These are phyloP conservation scores for Rhinoraja longicauda DNA, from an alignment of 2,797 vertebrate species.

Conservation along the genomic window DNA sequence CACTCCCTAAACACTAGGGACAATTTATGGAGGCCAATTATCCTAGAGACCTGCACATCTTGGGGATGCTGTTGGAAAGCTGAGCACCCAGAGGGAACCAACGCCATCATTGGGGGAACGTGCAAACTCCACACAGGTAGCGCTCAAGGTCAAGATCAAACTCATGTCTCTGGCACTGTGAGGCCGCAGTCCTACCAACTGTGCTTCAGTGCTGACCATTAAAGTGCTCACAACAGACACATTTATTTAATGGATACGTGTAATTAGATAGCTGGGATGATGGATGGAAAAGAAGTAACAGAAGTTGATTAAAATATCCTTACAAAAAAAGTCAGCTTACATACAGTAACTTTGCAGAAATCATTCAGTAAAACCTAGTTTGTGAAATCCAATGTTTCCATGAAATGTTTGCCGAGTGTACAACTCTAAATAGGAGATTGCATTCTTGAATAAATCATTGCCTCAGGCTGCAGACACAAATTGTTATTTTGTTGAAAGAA, in stretches of 20 bases:
- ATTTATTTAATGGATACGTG: background rate
- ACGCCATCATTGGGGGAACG: too few relatives aligned
- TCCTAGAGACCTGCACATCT: too few relatives aligned
- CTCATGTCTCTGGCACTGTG: too few relatives aligned
- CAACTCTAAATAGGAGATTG: constrained; percentile 34
- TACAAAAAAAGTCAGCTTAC: background rate
- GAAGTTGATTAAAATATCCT: background rate
- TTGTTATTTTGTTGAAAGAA: constrained; percentile 37
- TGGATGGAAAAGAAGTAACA: background rate
- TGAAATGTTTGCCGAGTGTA: constrained; percentile 29
- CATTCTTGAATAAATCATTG: constrained; percentile 31
- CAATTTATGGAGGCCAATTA: too few relatives aligned
- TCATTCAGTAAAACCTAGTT: constrained; percentile 16
- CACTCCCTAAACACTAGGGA: too few relatives aligned
- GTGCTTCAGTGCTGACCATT: background rate
- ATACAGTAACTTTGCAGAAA: constrained; percentile 22
- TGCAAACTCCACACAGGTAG: too few relatives aligned
- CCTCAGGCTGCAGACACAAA: constrained; percentile 37
- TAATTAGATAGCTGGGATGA: background rate
- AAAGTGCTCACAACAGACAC: background rate
- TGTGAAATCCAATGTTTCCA: constrained; percentile 18
- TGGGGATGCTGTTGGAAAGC: too few relatives aligned
- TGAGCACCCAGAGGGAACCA: too few relatives aligned
- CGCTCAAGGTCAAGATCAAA: too few relatives aligned
- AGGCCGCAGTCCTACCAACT: too few relatives aligned